Conservation (phyloP, 2,888 invertebrate genomes). For the Drosophila vallismaia region DNA sequence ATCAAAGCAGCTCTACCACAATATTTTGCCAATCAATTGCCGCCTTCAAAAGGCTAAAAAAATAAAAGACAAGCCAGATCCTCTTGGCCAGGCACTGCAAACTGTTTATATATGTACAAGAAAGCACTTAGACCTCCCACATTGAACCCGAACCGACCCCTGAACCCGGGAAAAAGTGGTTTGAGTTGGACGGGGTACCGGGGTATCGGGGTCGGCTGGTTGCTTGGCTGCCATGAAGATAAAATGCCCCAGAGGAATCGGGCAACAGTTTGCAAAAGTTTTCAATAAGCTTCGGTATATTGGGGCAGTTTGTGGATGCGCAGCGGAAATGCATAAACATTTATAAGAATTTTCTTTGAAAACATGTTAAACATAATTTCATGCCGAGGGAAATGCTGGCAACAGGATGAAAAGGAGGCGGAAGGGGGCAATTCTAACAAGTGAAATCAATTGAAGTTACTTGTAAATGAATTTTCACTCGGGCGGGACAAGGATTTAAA, state of each 20-base stretch:
- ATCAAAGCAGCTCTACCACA: slow-evolving; percentile 4
- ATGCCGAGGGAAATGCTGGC: slow-evolving; percentile 27
- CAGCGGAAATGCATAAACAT: slow-evolving; percentile 68
- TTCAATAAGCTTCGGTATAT: slow-evolving; percentile 66
- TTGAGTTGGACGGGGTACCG: slow-evolving; percentile 29
- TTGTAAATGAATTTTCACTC: slow-evolving; percentile 29
- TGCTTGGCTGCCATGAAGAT: slow-evolving; percentile 53
- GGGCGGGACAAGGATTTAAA: slow-evolving; percentile 14
- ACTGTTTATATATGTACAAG: slow-evolving; percentile 11
- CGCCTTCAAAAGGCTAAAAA: slow-evolving; percentile 16
- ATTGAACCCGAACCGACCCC: slow-evolving; percentile 6
- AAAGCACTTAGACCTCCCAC: slow-evolving; percentile 12
- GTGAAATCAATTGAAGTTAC: slow-evolving; percentile 38
- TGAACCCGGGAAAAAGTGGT: slow-evolving; percentile 22
- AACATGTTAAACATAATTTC: slow-evolving; percentile 63
- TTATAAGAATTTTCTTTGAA: slow-evolving; percentile 56
- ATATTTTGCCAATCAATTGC: slow-evolving; percentile 38
- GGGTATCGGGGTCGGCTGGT: background rate
- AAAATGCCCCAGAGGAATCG: slow-evolving; percentile 65
- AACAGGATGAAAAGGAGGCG: slow-evolving; percentile 7
- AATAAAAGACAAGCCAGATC: slow-evolving; percentile 2
- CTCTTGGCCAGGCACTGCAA: slow-evolving; percentile 3
- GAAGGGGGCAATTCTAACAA: slow-evolving; percentile 21
- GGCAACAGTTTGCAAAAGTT: slow-evolving; percentile 66
- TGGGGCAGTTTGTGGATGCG: slow-evolving; percentile 48